A percentile compares a stretch with the other conserved stretches of the same genome.
Conservation (phyloP, 2,888 invertebrate genomes). For the Eudasyphora cyanicolor region DNA sequence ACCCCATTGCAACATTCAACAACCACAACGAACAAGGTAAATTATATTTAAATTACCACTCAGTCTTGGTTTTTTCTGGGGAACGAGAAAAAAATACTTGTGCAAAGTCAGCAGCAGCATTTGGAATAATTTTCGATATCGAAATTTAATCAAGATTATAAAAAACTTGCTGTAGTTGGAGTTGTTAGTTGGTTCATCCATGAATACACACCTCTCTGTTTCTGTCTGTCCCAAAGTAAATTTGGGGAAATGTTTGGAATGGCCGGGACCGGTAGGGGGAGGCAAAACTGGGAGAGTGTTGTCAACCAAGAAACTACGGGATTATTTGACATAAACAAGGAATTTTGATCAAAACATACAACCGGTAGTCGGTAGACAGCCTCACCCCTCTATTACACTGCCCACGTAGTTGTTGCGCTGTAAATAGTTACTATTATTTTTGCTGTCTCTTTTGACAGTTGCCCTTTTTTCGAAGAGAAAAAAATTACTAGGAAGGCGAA, state of each 20-base stretch:
- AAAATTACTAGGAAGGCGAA: background rate
- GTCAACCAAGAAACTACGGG: too few relatives aligned
- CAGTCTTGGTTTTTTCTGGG: too few relatives aligned
- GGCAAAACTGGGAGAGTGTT: too few relatives aligned
- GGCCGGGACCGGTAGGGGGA: too few relatives aligned
- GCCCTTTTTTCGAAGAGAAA: constrained; percentile 25
- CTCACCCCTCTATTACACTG: too few relatives aligned
- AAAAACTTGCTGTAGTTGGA: background rate
- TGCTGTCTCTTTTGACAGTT: background rate
- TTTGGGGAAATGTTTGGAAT: background rate
- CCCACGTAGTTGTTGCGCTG: constrained; percentile 15
- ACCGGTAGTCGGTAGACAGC: constrained; percentile 21
- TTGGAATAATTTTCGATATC: background rate
- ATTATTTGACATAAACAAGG: background rate
- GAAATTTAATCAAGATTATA: background rate
- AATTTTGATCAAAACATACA: constrained; percentile 45
- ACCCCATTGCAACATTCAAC: background rate
- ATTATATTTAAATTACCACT: background rate
- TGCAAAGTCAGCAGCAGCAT: background rate
- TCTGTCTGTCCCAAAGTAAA: background rate
- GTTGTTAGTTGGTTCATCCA: too few relatives aligned
- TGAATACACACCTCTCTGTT: too few relatives aligned
- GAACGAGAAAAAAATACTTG: too few relatives aligned
- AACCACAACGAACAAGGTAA: background rate
- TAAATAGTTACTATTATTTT: too few relatives aligned